Conservation (phyloP, 2,888 invertebrate genomes). For the Halocaridina rubra region DNA sequence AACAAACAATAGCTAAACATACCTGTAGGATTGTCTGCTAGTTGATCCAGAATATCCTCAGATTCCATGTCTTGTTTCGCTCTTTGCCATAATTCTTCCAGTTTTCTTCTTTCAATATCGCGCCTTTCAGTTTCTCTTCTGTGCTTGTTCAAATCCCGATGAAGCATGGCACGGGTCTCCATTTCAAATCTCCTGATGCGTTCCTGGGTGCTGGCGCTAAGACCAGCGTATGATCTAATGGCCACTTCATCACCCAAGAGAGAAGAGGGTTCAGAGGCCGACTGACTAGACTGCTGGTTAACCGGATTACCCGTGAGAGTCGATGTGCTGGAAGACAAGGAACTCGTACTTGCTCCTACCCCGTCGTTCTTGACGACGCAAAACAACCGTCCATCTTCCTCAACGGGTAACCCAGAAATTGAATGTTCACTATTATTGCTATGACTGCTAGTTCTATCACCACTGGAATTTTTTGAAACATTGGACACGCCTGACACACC, state of each 20-base stretch:
- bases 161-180: conserved; percentile 80
- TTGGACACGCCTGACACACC: conserved; percentile 31
- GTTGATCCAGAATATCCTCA: conserved; percentile 71
- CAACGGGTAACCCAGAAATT: conserved; percentile 19
- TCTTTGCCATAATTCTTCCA: conserved; percentile 71
- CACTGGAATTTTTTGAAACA: background rate
- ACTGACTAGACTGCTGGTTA: conserved; percentile 50
- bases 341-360: conserved; percentile 49
- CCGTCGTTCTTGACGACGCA: conserved; percentile 35
- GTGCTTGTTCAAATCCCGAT: conserved; percentile 67
- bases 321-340: conserved; percentile 63
- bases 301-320: conserved; percentile 43
- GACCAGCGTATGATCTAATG: conserved; percentile 74
- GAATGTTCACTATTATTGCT: conserved; percentile 40
- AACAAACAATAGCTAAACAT: conserved; percentile 58
- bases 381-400: conserved; percentile 27
- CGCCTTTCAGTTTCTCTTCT: conserved; percentile 64
- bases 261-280: conserved; percentile 61
- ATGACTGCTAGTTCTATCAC: conserved; percentile 49
- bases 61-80: conserved; percentile 72
- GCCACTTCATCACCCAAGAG: conserved; percentile 58
- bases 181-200: conserved; percentile 79
- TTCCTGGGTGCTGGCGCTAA: conserved; percentile 75
- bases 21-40: conserved; percentile 70
- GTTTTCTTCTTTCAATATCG: conserved; percentile 69